Evolutionary conservation across 53 echinoderm and acorn worm species (phyloP).

Genomic region (Crossaster papposus): DNA sequence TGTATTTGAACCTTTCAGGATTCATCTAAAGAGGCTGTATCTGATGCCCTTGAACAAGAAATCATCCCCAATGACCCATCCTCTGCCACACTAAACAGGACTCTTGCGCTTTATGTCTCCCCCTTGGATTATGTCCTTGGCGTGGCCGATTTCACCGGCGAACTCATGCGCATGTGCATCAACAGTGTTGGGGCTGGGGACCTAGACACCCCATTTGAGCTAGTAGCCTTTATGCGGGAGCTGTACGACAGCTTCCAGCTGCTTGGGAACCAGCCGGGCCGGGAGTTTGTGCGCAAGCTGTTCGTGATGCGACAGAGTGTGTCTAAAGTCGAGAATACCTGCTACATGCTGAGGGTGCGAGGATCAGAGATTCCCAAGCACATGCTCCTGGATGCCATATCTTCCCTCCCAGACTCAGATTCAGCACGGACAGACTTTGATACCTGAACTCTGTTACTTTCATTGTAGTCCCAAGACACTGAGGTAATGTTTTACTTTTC

Average conservation of each 20-base stretch:
- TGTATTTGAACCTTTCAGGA: background rate
- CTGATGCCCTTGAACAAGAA: slow-evolving; percentile 13
- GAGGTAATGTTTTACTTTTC: background rate
- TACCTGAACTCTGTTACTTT: background rate
- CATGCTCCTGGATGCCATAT: slow-evolving; percentile 84
- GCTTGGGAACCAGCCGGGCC: slow-evolving; percentile 74
- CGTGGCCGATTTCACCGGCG: slow-evolving; percentile 92
- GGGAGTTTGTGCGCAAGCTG: slow-evolving; percentile 84
- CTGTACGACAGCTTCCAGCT: slow-evolving; percentile 86
- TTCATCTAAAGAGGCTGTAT: background rate
- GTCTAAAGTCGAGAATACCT: slow-evolving; percentile 92
- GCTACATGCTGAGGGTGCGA: slow-evolving; percentile 87
- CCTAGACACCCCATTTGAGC: slow-evolving; percentile 73
- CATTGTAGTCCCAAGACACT: background rate
- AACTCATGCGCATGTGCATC: slow-evolving; percentile 94
- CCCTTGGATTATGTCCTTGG: slow-evolving; percentile 90
- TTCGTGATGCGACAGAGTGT: slow-evolving; percentile 85
- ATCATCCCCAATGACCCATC: background rate
- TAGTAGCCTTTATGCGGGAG: slow-evolving; percentile 74
- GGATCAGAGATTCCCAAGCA: slow-evolving; percentile 96
- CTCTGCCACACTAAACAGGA: background rate
- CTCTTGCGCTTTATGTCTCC: slow-evolving; percentile 58
- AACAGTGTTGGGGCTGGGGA: slow-evolving; percentile 86
- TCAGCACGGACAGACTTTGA: background rate
- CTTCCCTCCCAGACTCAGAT: slow-evolving; percentile 23